Evolutionary conservation across 2,113 vertebrate species (phyloP).

Genomic region (Chloropsis hardwickii): DNA sequence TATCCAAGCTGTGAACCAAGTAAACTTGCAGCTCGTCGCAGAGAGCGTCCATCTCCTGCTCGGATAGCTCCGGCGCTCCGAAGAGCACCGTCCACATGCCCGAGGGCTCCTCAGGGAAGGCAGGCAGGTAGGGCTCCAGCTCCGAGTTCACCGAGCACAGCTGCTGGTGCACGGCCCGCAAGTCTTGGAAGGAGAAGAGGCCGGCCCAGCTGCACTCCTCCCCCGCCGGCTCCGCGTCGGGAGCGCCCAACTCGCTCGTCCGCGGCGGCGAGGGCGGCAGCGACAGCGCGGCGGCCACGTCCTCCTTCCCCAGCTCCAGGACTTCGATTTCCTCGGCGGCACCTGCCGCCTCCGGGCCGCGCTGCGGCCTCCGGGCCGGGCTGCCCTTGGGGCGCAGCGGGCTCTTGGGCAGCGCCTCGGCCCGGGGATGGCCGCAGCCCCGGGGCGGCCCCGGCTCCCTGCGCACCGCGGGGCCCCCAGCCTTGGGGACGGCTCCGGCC

Average conservation of each 20-base stretch:
- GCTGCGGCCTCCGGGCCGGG: not conserved
- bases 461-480: not conserved
- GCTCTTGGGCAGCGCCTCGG: slow-evolving; percentile 25
- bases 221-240: slow-evolving; percentile 20
- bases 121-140: slow-evolving; percentile 88
- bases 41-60: slow-evolving; percentile 81
- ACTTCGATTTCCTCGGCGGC: slow-evolving; percentile 75
- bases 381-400: slow-evolving; percentile 24
- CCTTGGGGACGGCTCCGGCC: not conserved
- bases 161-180: slow-evolving; percentile 87
- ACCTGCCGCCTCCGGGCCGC: not conserved
- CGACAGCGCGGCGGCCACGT: slow-evolving; percentile 24
- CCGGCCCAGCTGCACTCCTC: slow-evolving; percentile 97
- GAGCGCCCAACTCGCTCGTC: slow-evolving; percentile 8
- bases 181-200: slow-evolving; percentile 93
- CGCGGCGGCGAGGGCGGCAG: slow-evolving; percentile 37
- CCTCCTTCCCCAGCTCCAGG: slow-evolving; percentile 74
- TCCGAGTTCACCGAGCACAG: slow-evolving; percentile 92
- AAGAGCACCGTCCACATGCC: slow-evolving; percentile 93
- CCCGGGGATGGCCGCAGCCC: not conserved
- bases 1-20: slow-evolving; percentile 91
- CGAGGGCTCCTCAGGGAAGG: slow-evolving; percentile 89
- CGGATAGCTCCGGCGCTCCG: slow-evolving; percentile 75
- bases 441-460: slow-evolving; percentile 37
- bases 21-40: slow-evolving; percentile 91